Evolutionary conservation across 2,888 invertebrate species (phyloP).

Genomic region (Drosophila trichaetosa): DNA sequence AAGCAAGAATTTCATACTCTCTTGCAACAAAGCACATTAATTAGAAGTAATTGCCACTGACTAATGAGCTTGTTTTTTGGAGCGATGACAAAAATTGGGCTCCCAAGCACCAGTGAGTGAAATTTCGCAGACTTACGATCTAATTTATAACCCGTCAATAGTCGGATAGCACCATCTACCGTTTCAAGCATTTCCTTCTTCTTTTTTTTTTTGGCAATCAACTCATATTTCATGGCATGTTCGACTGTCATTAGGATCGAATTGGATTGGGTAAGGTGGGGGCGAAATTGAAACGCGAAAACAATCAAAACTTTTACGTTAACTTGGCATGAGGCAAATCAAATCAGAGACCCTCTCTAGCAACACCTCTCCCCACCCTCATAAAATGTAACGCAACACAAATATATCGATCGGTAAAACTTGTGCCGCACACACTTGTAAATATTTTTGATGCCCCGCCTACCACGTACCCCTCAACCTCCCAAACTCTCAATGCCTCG

Average conservation of each 20-base stretch:
- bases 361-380: background rate
- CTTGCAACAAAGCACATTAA: constrained; percentile 67
- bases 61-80: constrained; percentile 64
- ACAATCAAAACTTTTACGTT: constrained; percentile 72
- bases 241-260: constrained; percentile 63
- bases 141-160: constrained; percentile 60
- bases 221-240: constrained; percentile 80
- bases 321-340: constrained; percentile 35
- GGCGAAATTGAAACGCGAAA: constrained; percentile 72
- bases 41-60: constrained; percentile 72
- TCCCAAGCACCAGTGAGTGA: background rate
- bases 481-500: constrained; percentile 4
- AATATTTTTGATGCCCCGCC: constrained; percentile 19
- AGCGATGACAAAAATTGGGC: constrained; percentile 2
- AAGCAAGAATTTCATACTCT: constrained; percentile 66
- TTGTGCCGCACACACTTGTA: constrained; percentile 38
- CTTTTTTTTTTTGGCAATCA: constrained; percentile 59
- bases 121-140: constrained; percentile 19
- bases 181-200: constrained; percentile 15
- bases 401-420: constrained; percentile 45
- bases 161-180: constrained; percentile 17
- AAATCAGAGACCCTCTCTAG: constrained; percentile 7
- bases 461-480: background rate
- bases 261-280: background rate
- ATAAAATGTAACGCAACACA: constrained; percentile 22